Evolutionary conservation across 2,888 invertebrate species (phyloP).

Genomic region (Orchesellides sinensis): DNA sequence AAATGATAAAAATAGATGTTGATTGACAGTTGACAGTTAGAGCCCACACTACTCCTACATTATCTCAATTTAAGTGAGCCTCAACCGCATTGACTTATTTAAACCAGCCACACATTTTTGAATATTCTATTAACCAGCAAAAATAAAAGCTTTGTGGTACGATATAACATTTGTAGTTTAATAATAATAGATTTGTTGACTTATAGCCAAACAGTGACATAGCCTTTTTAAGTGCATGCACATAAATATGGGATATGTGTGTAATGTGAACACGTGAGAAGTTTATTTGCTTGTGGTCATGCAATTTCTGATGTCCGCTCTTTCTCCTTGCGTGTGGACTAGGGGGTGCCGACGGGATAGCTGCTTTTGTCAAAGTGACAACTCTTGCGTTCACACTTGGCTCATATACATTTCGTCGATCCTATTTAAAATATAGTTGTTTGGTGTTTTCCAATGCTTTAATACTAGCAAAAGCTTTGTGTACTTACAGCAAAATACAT

Average conservation of each 20-base stretch:
- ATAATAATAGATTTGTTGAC: background rate
- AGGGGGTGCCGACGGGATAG: background rate
- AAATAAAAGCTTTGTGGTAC: background rate
- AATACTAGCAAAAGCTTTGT: too few relatives aligned
- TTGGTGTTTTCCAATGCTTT: too few relatives aligned
- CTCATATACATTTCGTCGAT: background rate
- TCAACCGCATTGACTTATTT: background rate
- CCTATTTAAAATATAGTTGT: too few relatives aligned
- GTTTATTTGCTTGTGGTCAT: background rate
- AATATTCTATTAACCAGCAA: background rate
- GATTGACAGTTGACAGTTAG: constrained; percentile 60
- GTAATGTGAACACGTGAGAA: background rate
- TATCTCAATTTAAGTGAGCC: background rate
- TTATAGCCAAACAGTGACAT: background rate
- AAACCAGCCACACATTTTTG: background rate
- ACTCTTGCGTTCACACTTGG: background rate
- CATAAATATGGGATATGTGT: too few relatives aligned
- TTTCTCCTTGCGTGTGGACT: constrained; percentile 8
- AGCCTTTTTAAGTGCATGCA: background rate
- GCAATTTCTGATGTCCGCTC: constrained; percentile 1
- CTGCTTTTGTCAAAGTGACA: constrained; percentile 13
- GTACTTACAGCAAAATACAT: too few relatives aligned
- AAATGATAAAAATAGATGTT: constrained; percentile 36
- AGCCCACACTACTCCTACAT: constrained; percentile 10
- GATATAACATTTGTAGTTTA: background rate